Evolutionary conservation across 1,140 invertebrate genomes (phyloP).

Genomic region (Drosophila lacteicornis): DNA sequence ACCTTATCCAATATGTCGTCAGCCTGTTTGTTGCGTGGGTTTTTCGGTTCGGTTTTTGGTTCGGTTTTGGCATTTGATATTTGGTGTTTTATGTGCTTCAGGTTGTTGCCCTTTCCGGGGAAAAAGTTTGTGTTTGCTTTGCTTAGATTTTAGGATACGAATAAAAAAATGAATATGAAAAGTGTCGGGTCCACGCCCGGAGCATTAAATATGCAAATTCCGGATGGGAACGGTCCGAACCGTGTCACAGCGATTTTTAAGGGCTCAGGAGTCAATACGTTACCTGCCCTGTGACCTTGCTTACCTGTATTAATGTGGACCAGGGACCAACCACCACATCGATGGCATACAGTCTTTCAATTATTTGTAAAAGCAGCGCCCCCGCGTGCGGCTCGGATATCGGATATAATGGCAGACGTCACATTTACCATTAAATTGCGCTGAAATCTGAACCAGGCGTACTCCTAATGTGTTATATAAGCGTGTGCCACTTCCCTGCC

Average conservation of each 20-base stretch:
- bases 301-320: conserved; percentile 25
- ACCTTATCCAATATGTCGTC: conserved; percentile 60
- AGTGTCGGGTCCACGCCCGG: conserved; percentile 42
- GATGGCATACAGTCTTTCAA: conserved; percentile 53
- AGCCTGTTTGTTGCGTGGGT: conserved; percentile 28
- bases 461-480: conserved; percentile 21
- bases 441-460: conserved; percentile 30
- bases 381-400: conserved; percentile 16
- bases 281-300: conserved; percentile 6
- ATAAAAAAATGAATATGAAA: conserved; percentile 56
- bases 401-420: conserved; percentile 24
- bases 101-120: conserved; percentile 35
- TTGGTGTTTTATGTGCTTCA: conserved; percentile 17
- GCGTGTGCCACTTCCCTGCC: background rate
- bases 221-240: conserved; percentile 1
- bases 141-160: conserved; percentile 62
- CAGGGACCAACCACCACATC: conserved; percentile 1
- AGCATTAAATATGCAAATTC: conserved; percentile 72
- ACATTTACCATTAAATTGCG: conserved; percentile 43
- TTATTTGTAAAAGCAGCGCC: conserved; percentile 36
- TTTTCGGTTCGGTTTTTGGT: conserved; percentile 6
- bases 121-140: conserved; percentile 50
- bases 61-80: conserved; percentile 19
- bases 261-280: conserved; percentile 50
- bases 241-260: conserved; percentile 23